Base-by-base conservation (phyloP, 2,113 vertebrate species). In the Oryzias melastigma region DNA sequence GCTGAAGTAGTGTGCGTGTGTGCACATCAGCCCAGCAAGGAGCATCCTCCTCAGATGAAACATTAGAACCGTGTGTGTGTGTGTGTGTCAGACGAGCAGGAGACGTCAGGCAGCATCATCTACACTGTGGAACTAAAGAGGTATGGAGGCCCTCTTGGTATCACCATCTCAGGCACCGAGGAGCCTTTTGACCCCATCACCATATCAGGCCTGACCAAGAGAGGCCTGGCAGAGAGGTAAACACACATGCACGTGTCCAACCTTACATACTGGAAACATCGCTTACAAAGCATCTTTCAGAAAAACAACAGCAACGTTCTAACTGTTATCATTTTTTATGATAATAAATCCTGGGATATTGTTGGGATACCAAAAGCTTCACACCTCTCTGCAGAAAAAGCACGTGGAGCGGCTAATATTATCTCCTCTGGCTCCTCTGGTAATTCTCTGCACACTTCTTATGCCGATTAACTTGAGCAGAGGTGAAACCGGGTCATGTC, bases 101-200 rank as follows among this genome's bases (percentile, higher is more conserved):
- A 98, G 85, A 94, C 93, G 4, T 94, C 94, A 0, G 96, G 97
- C 17, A 96, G 95, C 61, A 95, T 98, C 76, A 98, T 95, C 87
- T 98, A 98, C 90, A 98, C 96, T 0, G 96, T 99, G 88, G 95
- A 98, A 75, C 81, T 99, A 80, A 98, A 97, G 81, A 85, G 97
- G 14, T 96, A 98, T 0, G 96, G 97, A 0, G 97, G 97, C 1
- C 97, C 97, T 7, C 87, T 99, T 86, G 97, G 96, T 62, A 99
- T 99, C 87, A 99, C 97, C 80, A 99, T 99, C 89, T 99, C 96
- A 0, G 97, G 97, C 77, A 99, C 97, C 0, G 97, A 99, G 89
- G 97, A 99, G 58, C 96, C 97, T 52, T 99, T 99, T 0, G 97
- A 99, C 83, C 97, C 96, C 57, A 98, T 99, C 3, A 92, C 96